Conservation (phyloP, 2,113 vertebrate genomes). For the Lagopus leucura region DNA sequence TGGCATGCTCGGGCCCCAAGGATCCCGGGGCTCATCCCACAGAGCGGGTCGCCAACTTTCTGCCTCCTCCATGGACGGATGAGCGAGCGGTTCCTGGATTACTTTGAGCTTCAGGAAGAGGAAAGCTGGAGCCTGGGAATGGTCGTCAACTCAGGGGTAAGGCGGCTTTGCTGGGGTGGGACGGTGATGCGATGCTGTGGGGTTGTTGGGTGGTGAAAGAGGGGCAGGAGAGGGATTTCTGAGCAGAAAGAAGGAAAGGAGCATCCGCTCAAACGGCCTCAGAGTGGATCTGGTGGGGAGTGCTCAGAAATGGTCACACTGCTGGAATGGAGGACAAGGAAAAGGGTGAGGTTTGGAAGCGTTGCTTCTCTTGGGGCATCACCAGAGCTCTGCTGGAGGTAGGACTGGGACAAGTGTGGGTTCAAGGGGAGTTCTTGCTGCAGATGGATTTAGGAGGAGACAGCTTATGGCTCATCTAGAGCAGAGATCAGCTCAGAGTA, state of each 20-base stretch:
- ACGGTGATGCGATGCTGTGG: fast-evolving
- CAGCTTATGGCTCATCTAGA: fast-evolving
- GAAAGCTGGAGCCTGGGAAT: not conserved
- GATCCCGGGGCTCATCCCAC: not conserved
- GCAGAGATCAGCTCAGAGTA: not conserved
- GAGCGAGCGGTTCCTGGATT: not conserved
- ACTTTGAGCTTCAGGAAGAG: not conserved
- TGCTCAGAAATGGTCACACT: fast-evolving
- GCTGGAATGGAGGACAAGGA: not conserved
- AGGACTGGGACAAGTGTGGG: not conserved
- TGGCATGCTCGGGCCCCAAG: not conserved
- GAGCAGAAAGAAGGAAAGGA: not conserved
- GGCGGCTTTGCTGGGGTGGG: not conserved
- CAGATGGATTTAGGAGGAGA: fast-evolving
- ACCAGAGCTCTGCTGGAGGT: not conserved
- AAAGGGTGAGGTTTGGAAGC: not conserved
- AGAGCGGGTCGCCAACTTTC: not conserved
- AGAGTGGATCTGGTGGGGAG: not conserved
- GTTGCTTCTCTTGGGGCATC: fast-evolving
- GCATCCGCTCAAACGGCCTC: fast-evolving
- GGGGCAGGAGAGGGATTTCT: not conserved
- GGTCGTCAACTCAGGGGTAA: conserved; percentile 19
- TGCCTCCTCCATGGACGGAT: not conserved
- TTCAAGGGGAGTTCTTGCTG: not conserved
- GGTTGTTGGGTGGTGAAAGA: not conserved